Base-by-base conservation (phyloP, 2,888 invertebrate genomes). In the Spisula solida region DNA sequence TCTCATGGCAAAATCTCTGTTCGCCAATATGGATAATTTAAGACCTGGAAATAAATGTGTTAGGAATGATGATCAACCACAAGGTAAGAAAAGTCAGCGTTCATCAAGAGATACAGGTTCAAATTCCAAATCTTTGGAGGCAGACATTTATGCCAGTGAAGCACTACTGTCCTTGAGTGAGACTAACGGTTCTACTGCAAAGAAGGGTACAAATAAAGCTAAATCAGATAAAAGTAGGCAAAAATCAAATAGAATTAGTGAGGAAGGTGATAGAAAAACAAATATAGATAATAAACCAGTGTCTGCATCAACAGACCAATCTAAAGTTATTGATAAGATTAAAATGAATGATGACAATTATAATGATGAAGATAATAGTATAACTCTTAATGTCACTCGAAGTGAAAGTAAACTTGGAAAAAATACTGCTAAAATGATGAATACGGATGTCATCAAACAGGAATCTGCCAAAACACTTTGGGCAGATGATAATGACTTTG, bases 101-200 rank as follows among this genome's bases (percentile, higher is more conserved):
- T 16, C 14, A 41, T 66, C 47, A 66, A 60, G 25, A 82, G 14
- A 25, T 16, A 14, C 56, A 29, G 20, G 51, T 16, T 66, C 34
- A 47, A 47, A 18, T 66, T 34, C 31, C 55, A 56, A 60, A 6
- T 31, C 41, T 34, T 56, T 34, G 34, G 82, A 82, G 41, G 82
- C 89, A 60, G 89, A 89, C 66, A 29, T 88, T 0, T 47, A 51
- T 80, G 88, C 88, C n/a, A 85, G 88, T 82, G 80, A 88, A 79
- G 85, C 86, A 25, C 80, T 88, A n/a, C 29, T 88, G 25, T 82
- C 88, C 1, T 83, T 86, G 31, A 86, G 88, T 66, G 82, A 80
- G 25, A 82, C 48, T 16, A 82, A 51, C 18, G 60, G 55, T n/a
- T n/a, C 56, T 31, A 18, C 51, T 56, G n/a, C 18, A 60, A 82